Evolutionary conservation across 2,888 invertebrate genomes (phyloP).

Genomic region (Nycteola revayana): DNA sequence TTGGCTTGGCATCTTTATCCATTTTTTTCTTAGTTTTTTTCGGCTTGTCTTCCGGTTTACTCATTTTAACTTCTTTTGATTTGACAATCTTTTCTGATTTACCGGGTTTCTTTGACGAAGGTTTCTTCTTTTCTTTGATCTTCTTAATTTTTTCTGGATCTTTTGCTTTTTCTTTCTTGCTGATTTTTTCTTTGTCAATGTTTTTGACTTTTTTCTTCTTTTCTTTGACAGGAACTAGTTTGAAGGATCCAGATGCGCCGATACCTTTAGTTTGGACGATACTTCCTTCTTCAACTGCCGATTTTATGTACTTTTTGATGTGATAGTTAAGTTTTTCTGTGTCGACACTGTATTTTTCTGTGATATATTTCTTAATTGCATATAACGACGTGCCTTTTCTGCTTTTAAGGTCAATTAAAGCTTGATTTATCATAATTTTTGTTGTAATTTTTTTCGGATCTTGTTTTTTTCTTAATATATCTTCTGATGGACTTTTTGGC

Average conservation of each 20-base stretch:
- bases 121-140: slow-evolving; percentile 19
- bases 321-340: slow-evolving; percentile 50
- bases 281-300: slow-evolving; percentile 52
- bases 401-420: slow-evolving; percentile 47
- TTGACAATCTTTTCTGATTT: slow-evolving; percentile 18
- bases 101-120: slow-evolving; percentile 6
- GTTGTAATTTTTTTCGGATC: slow-evolving; percentile 51
- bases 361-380: slow-evolving; percentile 64
- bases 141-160: slow-evolving; percentile 19
- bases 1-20: slow-evolving; percentile 18
- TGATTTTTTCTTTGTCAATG: slow-evolving; percentile 19
- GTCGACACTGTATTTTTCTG: slow-evolving; percentile 51
- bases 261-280: slow-evolving; percentile 60
- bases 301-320: slow-evolving; percentile 60
- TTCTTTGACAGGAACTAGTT: slow-evolving; percentile 43
- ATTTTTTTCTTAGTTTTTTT: background rate
- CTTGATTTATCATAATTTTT: slow-evolving; percentile 58
- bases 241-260: slow-evolving; percentile 66
- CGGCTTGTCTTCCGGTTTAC: slow-evolving; percentile 12
- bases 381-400: slow-evolving; percentile 65
- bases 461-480: slow-evolving; percentile 2
- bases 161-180: slow-evolving; percentile 29
- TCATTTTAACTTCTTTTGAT: slow-evolving; percentile 7
- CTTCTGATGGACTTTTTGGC: slow-evolving; percentile 13
- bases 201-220: slow-evolving; percentile 38